Percentiles rank a stretch among this genome's conserved stretches.
Conservation (phyloP, 2,797 vertebrate genomes). For the Loriculus beryllinus region DNA sequence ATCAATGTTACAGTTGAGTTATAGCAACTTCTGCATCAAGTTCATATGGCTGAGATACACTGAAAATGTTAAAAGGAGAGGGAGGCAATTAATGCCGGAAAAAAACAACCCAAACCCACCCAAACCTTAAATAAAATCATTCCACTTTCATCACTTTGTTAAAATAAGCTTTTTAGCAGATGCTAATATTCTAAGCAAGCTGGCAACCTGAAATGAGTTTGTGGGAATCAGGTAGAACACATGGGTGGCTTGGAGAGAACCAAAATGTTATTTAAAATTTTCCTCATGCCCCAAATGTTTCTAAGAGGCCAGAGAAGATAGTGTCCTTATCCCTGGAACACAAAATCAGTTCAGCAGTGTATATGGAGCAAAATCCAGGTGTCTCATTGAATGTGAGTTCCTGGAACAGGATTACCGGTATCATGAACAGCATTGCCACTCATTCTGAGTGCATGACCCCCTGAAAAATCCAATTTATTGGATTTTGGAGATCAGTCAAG, state of each 20-base stretch:
- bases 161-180: slow-evolving; percentile 31
- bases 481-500: not conserved
- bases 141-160: not conserved
- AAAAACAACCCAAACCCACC: not conserved
- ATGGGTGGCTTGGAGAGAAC: not conserved
- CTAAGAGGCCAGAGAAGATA: not conserved
- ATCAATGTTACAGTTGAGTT: not conserved
- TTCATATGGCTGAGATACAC: not conserved
- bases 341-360: not conserved
- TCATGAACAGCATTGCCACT: fast-evolving
- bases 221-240: slow-evolving; percentile 12
- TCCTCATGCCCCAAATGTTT: not conserved
- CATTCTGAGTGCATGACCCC: not conserved
- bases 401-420: not conserved
- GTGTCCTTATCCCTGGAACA: fast-evolving
- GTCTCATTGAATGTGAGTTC: not conserved
- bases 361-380: not conserved
- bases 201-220: slow-evolving; percentile 8
- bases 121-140: slow-evolving; percentile 26
- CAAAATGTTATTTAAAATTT: not conserved
- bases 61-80: slow-evolving; percentile 6
- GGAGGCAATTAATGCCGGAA: not conserved
- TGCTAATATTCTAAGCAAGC: slow-evolving; percentile 16
- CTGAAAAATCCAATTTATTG: not conserved
- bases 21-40: not conserved